phyloP scores from a whole-genome alignment of 30 jellyfish, hydroid and myxozoan genomes.

The Aurelia aurita region DNA sequence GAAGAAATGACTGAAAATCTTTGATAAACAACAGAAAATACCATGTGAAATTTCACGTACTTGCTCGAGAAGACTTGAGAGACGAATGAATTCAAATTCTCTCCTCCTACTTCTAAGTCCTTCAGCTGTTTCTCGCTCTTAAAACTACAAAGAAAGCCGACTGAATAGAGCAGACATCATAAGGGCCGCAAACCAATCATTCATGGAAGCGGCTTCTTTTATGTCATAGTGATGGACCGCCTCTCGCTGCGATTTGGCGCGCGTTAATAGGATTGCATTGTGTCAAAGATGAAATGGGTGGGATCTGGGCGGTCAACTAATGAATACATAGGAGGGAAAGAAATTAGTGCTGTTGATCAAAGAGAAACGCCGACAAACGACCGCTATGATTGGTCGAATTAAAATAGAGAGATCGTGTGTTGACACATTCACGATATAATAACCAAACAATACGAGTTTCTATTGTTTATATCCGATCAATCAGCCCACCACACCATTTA shows the following conservation, averaged over 20 bases:
- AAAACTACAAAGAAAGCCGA: slow-evolving; percentile 96
- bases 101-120: slow-evolving; percentile 87
- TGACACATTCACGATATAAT: slow-evolving; percentile 90
- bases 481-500: slow-evolving; percentile 87
- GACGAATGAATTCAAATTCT: slow-evolving; percentile 66
- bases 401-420: slow-evolving; percentile 88
- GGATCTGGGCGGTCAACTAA: slow-evolving; percentile 99
- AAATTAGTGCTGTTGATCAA: slow-evolving; percentile 95
- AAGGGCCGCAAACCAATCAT: slow-evolving; percentile 99
- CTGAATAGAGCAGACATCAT: slow-evolving; percentile 98
- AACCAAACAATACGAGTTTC: slow-evolving; percentile 86
- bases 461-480: slow-evolving; percentile 91
- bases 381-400: slow-evolving; percentile 77
- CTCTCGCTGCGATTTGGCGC: slow-evolving; percentile 99
- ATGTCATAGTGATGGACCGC: slow-evolving; percentile 96
- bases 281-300: slow-evolving; percentile 95
- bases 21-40: slow-evolving; percentile 13
- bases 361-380: slow-evolving; percentile 91
- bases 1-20: slow-evolving; percentile 6
- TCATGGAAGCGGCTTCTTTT: slow-evolving; percentile 98
- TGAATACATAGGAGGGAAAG: slow-evolving; percentile 99
- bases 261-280: slow-evolving; percentile 94
- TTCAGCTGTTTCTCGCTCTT: slow-evolving; percentile 98
- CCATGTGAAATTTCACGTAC: slow-evolving; percentile 50
- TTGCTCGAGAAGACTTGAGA: slow-evolving; percentile 48